Evolutionary conservation across 1,140 invertebrate species (phyloP).

Genomic region (Drosophila virilis): DNA sequence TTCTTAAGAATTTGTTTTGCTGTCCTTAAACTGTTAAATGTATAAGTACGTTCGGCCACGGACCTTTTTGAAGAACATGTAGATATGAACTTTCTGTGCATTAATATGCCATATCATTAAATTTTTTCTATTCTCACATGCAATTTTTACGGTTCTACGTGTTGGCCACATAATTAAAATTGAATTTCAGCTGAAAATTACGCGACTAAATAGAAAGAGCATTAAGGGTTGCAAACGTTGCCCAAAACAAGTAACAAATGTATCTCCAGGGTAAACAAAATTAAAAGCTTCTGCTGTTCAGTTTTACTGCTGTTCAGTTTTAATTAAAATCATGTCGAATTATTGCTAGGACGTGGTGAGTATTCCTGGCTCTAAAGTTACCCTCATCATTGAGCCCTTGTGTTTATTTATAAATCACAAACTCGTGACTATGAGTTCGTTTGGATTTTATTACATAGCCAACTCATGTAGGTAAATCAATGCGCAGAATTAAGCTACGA

Average conservation of each 20-base stretch:
- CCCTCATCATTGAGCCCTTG: conserved; percentile 3
- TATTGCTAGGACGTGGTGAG: conserved; percentile 13
- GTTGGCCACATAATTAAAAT: conserved; percentile 1
- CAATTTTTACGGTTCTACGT: neutral
- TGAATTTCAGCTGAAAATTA: neutral
- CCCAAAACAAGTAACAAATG: conserved; percentile 4
- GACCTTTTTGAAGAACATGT: too few species aligned
- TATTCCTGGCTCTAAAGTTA: neutral
- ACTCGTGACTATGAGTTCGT: conserved; percentile 3
- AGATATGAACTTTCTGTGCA: neutral
- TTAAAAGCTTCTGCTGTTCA: neutral
- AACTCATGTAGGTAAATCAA: conserved; percentile 6
- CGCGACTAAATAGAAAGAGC: conserved; percentile 3
- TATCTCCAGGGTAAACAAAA: neutral
- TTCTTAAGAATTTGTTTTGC: too few species aligned
- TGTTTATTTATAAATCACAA: conserved; percentile 9
- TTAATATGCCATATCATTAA: neutral
- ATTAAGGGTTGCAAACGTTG: neutral
- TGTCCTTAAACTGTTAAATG: too few species aligned
- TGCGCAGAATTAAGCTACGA: neutral
- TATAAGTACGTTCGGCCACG: too few species aligned
- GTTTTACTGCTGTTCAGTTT: conserved; percentile 6
- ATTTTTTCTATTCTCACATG: neutral
- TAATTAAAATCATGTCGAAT: conserved; percentile 29
- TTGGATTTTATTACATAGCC: neutral